These are phyloP conservation scores for Channa argus DNA, from an alignment of 2,113 vertebrate species.

Conservation along the genomic window DNA sequence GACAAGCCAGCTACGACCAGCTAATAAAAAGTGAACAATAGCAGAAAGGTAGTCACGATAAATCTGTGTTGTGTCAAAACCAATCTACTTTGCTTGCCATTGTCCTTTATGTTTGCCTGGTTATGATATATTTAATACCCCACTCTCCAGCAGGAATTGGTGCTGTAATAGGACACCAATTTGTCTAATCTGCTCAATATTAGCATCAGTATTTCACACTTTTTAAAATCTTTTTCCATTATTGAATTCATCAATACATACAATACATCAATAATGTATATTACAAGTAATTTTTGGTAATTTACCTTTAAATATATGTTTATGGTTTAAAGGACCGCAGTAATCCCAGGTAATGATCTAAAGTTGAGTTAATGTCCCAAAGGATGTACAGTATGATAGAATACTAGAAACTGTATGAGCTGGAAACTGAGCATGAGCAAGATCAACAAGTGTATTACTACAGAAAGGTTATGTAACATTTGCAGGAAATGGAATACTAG, in stretches of 20 bases:
- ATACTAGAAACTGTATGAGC: no score
- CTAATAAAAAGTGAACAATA: conserved; percentile 58
- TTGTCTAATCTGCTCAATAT: not conserved
- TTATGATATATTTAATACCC: conserved; percentile 59
- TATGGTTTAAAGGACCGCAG: no score
- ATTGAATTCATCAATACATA: not conserved
- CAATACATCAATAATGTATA: not conserved
- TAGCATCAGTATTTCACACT: not conserved
- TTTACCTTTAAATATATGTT: no score
- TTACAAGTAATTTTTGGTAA: no score
- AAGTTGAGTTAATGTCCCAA: no score
- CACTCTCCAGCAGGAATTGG: conserved; percentile 28
- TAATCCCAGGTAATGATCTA: no score
- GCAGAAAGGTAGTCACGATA: conserved; percentile 35
- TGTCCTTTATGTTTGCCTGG: conserved; percentile 20
- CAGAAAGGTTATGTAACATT: no score
- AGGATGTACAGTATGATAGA: no score
- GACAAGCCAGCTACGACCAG: conserved; percentile 26
- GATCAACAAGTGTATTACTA: no score
- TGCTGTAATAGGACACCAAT: conserved; percentile 27
- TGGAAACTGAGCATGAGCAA: no score
- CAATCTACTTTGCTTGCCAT: conserved; percentile 44
- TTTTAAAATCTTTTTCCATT: not conserved
- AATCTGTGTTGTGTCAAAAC: conserved; percentile 52
- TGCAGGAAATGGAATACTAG: no score